Conservation (phyloP, 2,888 invertebrate genomes). For the Chironomus riparius region DNA sequence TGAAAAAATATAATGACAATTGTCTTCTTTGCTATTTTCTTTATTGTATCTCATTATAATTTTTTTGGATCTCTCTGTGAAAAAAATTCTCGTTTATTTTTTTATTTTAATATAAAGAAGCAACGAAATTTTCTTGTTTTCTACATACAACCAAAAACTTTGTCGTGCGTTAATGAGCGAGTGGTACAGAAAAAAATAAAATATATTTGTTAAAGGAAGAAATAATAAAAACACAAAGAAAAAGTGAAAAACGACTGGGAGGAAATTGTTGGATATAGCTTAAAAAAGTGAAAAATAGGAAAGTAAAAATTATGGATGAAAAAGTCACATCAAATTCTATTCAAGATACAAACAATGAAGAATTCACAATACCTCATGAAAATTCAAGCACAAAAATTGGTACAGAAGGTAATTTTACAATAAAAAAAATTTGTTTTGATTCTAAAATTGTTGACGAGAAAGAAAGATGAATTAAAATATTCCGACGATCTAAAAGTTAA, state of each 20-base stretch:
- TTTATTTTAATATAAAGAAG: neutral
- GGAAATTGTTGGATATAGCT: neutral
- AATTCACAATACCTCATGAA: neutral
- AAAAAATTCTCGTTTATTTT: neutral
- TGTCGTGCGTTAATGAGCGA: neutral
- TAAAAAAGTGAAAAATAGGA: neutral
- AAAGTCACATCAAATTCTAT: constrained; percentile 1
- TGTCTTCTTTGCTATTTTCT: neutral
- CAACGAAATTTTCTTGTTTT: neutral
- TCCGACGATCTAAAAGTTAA: neutral
- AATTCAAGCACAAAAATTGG: neutral
- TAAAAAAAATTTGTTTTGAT: neutral
- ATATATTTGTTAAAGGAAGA: too few relatives aligned
- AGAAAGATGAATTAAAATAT: neutral
- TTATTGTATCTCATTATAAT: neutral
- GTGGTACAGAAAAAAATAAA: neutral
- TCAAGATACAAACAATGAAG: neutral
- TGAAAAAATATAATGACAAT: neutral
- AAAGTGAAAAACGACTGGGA: neutral
- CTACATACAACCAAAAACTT: neutral
- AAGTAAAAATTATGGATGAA: neutral
- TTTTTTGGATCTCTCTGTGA: neutral
- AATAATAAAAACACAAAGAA: neutral
- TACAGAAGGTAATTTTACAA: neutral
- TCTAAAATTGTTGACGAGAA: neutral